Base-by-base conservation (phyloP, 2,888 invertebrate genomes). In the Xestia sexstrigata region DNA sequence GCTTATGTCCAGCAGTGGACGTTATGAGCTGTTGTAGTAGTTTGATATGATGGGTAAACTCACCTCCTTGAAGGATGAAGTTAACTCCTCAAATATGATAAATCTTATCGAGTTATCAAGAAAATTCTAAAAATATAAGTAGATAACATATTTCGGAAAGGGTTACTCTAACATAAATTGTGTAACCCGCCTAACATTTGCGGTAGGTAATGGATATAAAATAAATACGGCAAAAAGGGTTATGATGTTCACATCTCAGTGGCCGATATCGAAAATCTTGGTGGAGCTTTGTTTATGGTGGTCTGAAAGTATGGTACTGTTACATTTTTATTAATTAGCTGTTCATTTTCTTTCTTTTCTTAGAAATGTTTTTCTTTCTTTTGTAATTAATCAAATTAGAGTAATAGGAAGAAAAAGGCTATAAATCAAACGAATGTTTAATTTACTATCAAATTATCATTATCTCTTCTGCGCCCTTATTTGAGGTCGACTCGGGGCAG, bases 211-310 rank as follows among this genome's bases (percentile, higher is more conserved):
- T 66, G 58, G 35, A 66, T 66, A 62, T 76, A 30, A 75, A 62
- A 67, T 74, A 67, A 81, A 67, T 74, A 55, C 26, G 15, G 13
- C 20, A 23, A 52, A 81, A 81, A 67, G 82, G 82, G 67, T 62
- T 82, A 62, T 52, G 60, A 81, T 67, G 75, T 75, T 81, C 26
- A 52, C 52, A 20, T 76, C n/a, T n/a, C 30, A 67, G 39, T 60
- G 39, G 55, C n/a, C 47, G 39, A 76, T 82, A 55, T 82, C 26
- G 52, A 35, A 45, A 62, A 45, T 66, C 26, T 62, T 63, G 35
- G 15, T 26, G 11, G 8, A 26, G n/a, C n/a, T 58, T 35, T 66
- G 39, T 70, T 82, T 66, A 26, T 5, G 20, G n/a, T n/a, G 8
- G 17, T 4, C 11, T 60, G 65, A 52, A 76, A 76, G 60, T 5